phyloP scores from a whole-genome alignment of 2,797 vertebrate genomes.

The Rhabdomys pumilio region DNA sequence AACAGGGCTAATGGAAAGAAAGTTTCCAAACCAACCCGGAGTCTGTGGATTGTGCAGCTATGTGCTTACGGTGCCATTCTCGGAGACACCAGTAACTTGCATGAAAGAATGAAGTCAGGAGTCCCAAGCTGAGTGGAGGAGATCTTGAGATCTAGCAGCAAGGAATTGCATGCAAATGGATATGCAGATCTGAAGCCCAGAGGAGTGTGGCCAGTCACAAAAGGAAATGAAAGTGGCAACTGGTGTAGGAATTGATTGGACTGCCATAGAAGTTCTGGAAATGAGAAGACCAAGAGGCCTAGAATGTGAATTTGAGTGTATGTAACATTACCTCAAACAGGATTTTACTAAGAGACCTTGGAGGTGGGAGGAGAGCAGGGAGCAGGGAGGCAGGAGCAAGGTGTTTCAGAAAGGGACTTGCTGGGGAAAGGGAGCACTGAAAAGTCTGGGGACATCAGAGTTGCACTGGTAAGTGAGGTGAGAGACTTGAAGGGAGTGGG shows the following conservation, averaged over 20 bases:
- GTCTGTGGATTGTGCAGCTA: neutral
- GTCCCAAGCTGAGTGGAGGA: neutral
- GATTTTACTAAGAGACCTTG: neutral
- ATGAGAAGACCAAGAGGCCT: neutral
- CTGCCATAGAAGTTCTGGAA: constrained; percentile 1
- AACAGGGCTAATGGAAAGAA: neutral
- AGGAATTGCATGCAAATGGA: neutral
- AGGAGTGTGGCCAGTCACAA: neutral
- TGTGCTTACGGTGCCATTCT: too few relatives aligned
- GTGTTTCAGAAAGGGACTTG: neutral
- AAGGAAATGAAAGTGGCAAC: neutral
- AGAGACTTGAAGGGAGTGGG: neutral
- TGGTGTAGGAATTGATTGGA: neutral
- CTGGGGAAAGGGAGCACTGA: neutral
- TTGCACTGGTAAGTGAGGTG: neutral
- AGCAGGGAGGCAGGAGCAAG: neutral
- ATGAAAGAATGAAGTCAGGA: neutral
- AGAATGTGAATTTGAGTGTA: constrained; percentile 10
- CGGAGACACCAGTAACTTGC: neutral
- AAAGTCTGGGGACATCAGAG: neutral
- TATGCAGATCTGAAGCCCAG: neutral
- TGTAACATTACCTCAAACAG: neutral
- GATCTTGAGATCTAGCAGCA: neutral
- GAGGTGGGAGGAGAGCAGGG: neutral
- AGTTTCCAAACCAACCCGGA: neutral